A percentile compares a stretch with the other conserved stretches of the same genome.
phyloP scores from a whole-genome alignment of 2,888 invertebrate genomes.

The Acrobasis suavella region DNA sequence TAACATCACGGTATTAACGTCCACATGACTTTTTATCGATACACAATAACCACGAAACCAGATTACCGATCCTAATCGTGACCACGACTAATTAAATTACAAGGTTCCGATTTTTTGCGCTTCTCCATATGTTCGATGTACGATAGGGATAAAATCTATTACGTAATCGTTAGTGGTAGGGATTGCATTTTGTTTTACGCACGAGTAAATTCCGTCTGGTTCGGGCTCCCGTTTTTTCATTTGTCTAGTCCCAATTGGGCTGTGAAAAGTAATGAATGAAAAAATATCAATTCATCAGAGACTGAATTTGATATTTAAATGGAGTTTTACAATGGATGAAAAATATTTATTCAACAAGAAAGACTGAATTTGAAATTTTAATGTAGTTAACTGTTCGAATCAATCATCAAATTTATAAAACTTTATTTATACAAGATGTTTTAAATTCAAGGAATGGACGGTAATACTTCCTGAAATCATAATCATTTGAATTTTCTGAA shows the following conservation, averaged over 20 bases:
- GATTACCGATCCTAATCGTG: conserved; percentile 17
- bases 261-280: neutral
- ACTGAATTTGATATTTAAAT: neutral
- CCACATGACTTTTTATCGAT: conserved; percentile 3
- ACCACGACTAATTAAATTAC: conserved; percentile 21
- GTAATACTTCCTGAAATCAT: neutral
- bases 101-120: neutral
- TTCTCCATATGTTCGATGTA: conserved; percentile 41
- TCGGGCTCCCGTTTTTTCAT: neutral
- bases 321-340: neutral
- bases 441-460: neutral
- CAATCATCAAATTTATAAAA: no score
- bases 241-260: neutral
- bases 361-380: neutral
- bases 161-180: conserved; percentile 45
- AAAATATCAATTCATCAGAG: neutral
- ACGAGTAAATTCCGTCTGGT: conserved; percentile 44
- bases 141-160: conserved; percentile 37
- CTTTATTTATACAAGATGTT: neutral
- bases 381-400: neutral
- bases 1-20: neutral
- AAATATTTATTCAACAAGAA: no score
- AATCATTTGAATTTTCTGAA: neutral
- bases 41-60: conserved; percentile 7
- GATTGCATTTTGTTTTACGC: conserved; percentile 56